Evolutionary conservation across 2,113 vertebrate species (phyloP), one percentile per base, ranked within the genome.

Genomic region (Phaetusa simplex): DNA sequence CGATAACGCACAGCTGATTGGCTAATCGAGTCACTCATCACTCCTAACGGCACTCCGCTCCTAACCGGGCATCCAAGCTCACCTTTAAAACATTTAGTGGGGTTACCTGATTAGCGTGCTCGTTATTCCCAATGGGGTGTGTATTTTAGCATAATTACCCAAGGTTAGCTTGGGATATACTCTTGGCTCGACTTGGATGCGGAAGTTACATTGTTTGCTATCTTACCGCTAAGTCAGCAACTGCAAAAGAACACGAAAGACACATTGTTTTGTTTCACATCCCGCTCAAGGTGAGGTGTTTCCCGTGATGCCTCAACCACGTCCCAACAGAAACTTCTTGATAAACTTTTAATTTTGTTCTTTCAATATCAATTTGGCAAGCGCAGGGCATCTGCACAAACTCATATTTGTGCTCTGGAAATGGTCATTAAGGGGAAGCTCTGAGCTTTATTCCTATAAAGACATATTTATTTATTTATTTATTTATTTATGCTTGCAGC

Each of bases 301-400:
- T 64, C 18, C 38, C 40, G 38, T 40, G 61, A 40, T 40, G 61
- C 19, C 61, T 64, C 61, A 64, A 40, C 38, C 12, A 27, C 8
- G 26, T 64, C 61, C 61, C 26, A 40, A 4, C 27, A 12, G 38
- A 64, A 64, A 64, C 26, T 27, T 62, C 14, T 12, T 40, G 8
- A 40, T 40, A 64, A 64, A 13, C 26, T 64, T 29, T 29, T 29
- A 40, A 40, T 26, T 62, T 64, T 19, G 36, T 40, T 64, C 36
- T 40, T 64, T 64, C 8, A 23, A 16, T n/a, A 61, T 36, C 58
- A 24, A 7, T 9, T 8, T 19, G 42, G 52, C 40, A 24, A 26
- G 77, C 3, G 6, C 3, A 1, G 26, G 22, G 43, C 30, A 6
- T 4, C 29, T 12, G 52, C 7, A 8, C 15, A 7, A 16, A 21